Conservation (phyloP, 2,888 invertebrate genomes). For the Apodemia mormo region DNA sequence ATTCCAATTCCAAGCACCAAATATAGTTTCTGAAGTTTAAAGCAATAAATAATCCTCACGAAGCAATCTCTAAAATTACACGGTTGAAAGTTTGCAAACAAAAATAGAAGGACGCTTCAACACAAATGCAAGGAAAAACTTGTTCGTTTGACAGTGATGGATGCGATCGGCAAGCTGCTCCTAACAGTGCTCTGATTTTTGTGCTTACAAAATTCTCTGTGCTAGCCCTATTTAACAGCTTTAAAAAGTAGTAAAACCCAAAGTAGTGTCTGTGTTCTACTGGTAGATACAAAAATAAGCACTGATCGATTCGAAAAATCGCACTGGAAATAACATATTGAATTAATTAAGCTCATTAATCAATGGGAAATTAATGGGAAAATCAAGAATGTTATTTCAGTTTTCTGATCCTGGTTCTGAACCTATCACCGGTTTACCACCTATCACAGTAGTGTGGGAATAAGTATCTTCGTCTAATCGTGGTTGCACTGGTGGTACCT, state of each 20-base stretch:
- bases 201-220: slow-evolving; percentile 38
- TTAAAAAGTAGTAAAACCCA: background rate
- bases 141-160: slow-evolving; percentile 72
- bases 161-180: slow-evolving; percentile 59
- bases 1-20: slow-evolving; percentile 1
- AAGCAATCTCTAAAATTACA: slow-evolving; percentile 66
- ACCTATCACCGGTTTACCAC: too few species aligned
- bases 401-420: too few species aligned
- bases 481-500: too few species aligned
- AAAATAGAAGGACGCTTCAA: slow-evolving; percentile 66
- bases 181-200: slow-evolving; percentile 52
- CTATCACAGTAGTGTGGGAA: too few species aligned
- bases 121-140: slow-evolving; percentile 71
- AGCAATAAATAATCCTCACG: slow-evolving; percentile 54
- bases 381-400: too few species aligned
- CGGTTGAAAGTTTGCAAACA: slow-evolving; percentile 70
- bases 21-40: slow-evolving; percentile 11
- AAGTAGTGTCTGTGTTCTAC: too few species aligned
- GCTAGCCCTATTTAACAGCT: background rate
- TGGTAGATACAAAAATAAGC: too few species aligned
- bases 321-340: too few species aligned
- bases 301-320: too few species aligned
- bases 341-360: too few species aligned
- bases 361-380: too few species aligned
- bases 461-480: too few species aligned